Percentiles rank a stretch among this genome's conserved stretches.
Evolutionary conservation across 2,888 invertebrate genomes (phyloP).

Genomic region (Charanyca ferruginea): DNA sequence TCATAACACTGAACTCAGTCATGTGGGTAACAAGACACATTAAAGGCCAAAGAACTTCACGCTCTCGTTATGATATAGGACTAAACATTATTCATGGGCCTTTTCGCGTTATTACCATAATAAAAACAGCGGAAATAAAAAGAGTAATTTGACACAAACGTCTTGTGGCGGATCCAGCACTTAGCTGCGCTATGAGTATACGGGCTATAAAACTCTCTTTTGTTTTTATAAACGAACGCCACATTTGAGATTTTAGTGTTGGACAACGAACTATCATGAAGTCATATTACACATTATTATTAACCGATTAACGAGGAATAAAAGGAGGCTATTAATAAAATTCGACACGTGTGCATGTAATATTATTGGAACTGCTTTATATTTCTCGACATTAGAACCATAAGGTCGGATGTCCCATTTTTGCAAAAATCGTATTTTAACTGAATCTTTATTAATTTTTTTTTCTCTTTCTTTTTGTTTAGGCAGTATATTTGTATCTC

Average conservation of each 20-base stretch:
- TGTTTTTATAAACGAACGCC: conserved; percentile 47
- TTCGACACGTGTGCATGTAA: too few species aligned
- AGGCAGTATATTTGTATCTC: too few species aligned
- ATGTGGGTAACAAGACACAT: conserved; percentile 31
- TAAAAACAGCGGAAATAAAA: conserved; percentile 86
- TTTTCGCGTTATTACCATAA: conserved; percentile 83
- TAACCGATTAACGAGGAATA: too few species aligned
- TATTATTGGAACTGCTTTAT: too few species aligned
- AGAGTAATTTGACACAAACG: conserved; percentile 83
- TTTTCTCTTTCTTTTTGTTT: too few species aligned
- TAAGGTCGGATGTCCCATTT: too few species aligned
- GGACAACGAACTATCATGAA: conserved; percentile 17
- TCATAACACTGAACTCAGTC: conserved; percentile 14
- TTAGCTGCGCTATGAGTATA: conserved; percentile 68
- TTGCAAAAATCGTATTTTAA: too few species aligned
- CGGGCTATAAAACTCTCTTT: conserved; percentile 50
- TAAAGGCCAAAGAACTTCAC: conserved; percentile 51
- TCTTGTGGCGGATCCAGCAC: conserved; percentile 76
- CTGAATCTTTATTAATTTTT: too few species aligned
- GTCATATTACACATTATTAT: not conserved
- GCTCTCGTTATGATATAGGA: conserved; percentile 63
- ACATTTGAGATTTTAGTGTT: conserved; percentile 33
- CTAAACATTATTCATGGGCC: conserved; percentile 78
- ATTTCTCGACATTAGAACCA: too few species aligned
- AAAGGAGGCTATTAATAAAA: too few species aligned